Evolutionary conservation across 2,797 vertebrate genomes (phyloP).

Genomic region (Rhabdophis nuchalis): DNA sequence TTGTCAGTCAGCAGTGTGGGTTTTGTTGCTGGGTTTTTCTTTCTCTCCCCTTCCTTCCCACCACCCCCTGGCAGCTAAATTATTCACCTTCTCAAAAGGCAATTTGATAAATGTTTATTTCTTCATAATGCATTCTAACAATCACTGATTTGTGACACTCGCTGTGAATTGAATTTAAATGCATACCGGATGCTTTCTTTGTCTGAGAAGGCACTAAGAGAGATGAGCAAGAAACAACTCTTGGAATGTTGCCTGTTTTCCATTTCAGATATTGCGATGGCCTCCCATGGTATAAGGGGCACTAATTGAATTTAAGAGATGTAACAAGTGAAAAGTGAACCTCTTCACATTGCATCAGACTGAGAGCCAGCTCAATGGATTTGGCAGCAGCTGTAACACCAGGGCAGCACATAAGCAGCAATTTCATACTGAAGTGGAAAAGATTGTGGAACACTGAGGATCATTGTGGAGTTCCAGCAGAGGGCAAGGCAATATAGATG

Average conservation of each 20-base stretch:
- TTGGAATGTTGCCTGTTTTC: conserved; percentile 29
- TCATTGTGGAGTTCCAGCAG: conserved; percentile 26
- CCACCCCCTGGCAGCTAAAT: conserved; percentile 56
- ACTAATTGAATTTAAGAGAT: conserved; percentile 67
- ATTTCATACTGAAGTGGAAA: conserved; percentile 28
- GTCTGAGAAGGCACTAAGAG: conserved; percentile 17
- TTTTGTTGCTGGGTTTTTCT: conserved; percentile 52
- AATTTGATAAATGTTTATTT: conserved; percentile 74
- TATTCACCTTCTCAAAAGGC: conserved; percentile 68
- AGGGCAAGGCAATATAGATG: conserved; percentile 34
- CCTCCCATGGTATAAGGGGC: conserved; percentile 45
- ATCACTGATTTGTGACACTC: conserved; percentile 59
- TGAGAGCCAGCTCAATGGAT: background rate
- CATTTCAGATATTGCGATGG: conserved; percentile 36
- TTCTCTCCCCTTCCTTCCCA: background rate
- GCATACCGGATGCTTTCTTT: conserved; percentile 16
- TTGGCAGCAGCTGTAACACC: conserved; percentile 25
- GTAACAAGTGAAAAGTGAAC: conserved; percentile 42
- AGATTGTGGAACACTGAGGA: conserved; percentile 19
- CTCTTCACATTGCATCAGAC: conserved; percentile 20
- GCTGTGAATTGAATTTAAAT: conserved; percentile 58
- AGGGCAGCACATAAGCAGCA: conserved; percentile 9
- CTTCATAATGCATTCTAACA: conserved; percentile 68
- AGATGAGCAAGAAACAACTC: conserved; percentile 32
- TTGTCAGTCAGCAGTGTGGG: conserved; percentile 63